These are phyloP conservation scores for Dendropsophus ebraccatus DNA, from an alignment of 2,113 vertebrate species.

Conservation along the genomic window DNA sequence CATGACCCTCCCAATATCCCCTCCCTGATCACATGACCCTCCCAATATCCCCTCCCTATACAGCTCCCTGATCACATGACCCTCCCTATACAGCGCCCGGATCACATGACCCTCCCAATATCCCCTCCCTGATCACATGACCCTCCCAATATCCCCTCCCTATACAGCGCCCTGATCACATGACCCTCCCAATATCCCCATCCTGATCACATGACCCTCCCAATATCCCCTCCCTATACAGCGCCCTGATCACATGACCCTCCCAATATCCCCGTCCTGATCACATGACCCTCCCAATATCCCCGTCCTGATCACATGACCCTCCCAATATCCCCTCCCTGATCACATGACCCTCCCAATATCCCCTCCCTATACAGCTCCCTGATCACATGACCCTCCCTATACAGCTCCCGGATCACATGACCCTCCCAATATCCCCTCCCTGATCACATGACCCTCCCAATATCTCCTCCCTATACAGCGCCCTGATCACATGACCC, in stretches of 20 bases:
- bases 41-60: not conserved
- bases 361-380: not conserved
- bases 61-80: not conserved
- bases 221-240: not conserved
- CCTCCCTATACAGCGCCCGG: not conserved
- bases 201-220: not conserved
- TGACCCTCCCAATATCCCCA: not conserved
- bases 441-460: not conserved
- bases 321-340: not conserved
- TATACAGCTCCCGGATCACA: not conserved
- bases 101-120: not conserved
- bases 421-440: not conserved
- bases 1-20: not conserved
- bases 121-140: not conserved
- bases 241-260: not conserved
- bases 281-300: not conserved
- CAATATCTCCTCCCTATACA: not conserved
- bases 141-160: not conserved
- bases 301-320: not conserved
- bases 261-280: too few relatives aligned
- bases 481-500: not conserved
- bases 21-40: not conserved
- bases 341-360: not conserved
- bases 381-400: not conserved
- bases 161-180: not conserved